A percentile compares a stretch with the other conserved stretches of the same genome.
These are phyloP conservation scores for Drosophila vallismaia DNA, from an alignment of 2,888 invertebrate species.

Conservation along the genomic window DNA sequence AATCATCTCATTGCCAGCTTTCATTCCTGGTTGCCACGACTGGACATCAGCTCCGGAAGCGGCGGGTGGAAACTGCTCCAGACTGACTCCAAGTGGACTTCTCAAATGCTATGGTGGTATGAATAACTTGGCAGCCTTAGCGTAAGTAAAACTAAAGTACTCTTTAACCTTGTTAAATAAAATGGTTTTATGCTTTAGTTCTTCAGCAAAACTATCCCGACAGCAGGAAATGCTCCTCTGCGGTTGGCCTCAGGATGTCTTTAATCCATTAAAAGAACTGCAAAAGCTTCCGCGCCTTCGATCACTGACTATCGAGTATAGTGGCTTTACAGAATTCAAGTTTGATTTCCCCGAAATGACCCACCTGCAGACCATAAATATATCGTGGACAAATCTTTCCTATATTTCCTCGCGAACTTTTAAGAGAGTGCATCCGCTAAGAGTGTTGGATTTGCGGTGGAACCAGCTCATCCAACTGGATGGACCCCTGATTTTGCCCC, in stretches of 20 bases:
- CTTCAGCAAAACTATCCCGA: constrained; percentile 46
- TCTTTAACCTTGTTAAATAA: background rate
- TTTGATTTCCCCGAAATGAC: constrained; percentile 81
- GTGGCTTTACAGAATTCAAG: constrained; percentile 76
- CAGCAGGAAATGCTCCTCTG: constrained; percentile 74
- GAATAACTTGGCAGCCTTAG: constrained; percentile 73
- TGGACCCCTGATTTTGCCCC: constrained; percentile 75
- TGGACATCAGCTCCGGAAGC: constrained; percentile 79
- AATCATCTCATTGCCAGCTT: background rate
- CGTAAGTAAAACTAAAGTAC: constrained; percentile 47
- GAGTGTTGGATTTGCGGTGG: constrained; percentile 82
- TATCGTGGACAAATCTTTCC: constrained; percentile 83
- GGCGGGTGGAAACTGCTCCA: constrained; percentile 77
- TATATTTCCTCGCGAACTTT: constrained; percentile 80
- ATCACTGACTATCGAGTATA: constrained; percentile 80
- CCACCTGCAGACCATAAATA: constrained; percentile 82
- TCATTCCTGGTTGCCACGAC: constrained; percentile 63
- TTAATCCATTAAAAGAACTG: constrained; percentile 77
- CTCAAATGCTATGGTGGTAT: constrained; percentile 81
- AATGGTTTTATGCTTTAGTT: background rate
- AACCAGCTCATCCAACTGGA: constrained; percentile 83
- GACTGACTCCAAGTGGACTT: constrained; percentile 62
- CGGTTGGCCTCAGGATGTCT: constrained; percentile 79
- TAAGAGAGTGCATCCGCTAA: constrained; percentile 74
- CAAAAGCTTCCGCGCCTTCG: constrained; percentile 79